Percentiles rank a stretch among this genome's conserved stretches.
These are phyloP conservation scores for Agriotes lineatus DNA, from an alignment of 2,888 invertebrate genomes.

Conservation along the genomic window DNA sequence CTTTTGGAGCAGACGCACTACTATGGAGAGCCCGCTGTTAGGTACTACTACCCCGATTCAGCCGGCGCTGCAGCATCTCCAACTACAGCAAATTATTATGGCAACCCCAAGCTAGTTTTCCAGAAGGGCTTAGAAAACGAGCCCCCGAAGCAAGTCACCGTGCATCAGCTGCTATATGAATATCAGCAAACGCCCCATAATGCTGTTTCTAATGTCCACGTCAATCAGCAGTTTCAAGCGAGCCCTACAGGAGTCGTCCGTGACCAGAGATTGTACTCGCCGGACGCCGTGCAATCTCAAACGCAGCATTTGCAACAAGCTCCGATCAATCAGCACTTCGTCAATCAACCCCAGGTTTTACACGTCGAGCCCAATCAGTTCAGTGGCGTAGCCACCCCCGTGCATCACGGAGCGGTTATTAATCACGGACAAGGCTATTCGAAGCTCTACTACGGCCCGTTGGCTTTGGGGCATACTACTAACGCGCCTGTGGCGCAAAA, in stretches of 20 bases:
- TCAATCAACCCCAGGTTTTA: conserved; percentile 25
- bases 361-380: conserved; percentile 29
- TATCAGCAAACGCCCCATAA: conserved; percentile 59
- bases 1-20: conserved; percentile 40
- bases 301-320: not conserved
- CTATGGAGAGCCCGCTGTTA: conserved; percentile 29
- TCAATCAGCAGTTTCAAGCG: conserved; percentile 55
- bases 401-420: conserved; percentile 45
- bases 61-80: conserved; percentile 14
- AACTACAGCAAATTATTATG: not conserved
- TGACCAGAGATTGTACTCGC: not conserved
- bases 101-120: conserved; percentile 3
- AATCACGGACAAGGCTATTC: conserved; percentile 43
- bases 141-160: conserved; percentile 54
- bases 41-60: conserved; percentile 28
- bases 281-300: conserved; percentile 10
- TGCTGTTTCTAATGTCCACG: conserved; percentile 58
- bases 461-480: conserved; percentile 31
- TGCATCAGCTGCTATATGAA: conserved; percentile 60
- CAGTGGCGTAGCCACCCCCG: conserved; percentile 33
- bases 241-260: not conserved
- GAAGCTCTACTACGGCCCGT: conserved; percentile 26
- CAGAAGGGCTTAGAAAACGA: conserved; percentile 46
- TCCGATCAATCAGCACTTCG: conserved; percentile 3
- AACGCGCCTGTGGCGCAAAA: conserved; percentile 16